Evolutionary conservation across 2,888 invertebrate species (phyloP).

Genomic region (Meloe dianella): DNA sequence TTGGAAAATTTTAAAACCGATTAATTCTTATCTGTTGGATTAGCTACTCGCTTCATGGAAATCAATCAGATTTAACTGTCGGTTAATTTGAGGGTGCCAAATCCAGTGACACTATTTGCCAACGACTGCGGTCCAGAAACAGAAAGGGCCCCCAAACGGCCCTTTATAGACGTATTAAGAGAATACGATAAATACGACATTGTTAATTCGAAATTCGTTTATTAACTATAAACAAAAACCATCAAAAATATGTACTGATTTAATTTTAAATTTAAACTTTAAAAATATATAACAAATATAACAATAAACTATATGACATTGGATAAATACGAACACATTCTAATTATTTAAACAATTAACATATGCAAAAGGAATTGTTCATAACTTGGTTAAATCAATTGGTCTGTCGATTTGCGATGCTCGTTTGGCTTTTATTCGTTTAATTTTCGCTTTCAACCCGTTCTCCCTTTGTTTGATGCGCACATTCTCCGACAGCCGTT

Average conservation of each 20-base stretch:
- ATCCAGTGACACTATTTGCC: no score
- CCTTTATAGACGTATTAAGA: no score
- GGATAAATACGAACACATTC: background rate
- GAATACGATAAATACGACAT: background rate
- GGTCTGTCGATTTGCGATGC: conserved; percentile 34
- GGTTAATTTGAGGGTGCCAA: no score
- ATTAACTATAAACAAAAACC: background rate
- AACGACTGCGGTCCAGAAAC: no score
- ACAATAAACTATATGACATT: conserved; percentile 7
- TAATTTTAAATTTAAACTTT: background rate
- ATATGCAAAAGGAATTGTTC: background rate
- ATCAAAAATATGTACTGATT: conserved; percentile 6
- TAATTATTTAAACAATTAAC: conserved; percentile 9
- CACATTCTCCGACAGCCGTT: conserved; percentile 61
- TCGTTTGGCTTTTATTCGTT: conserved; percentile 60
- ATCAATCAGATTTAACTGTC: no score
- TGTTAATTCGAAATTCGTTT: background rate
- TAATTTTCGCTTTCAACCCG: conserved; percentile 70
- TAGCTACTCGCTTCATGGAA: no score
- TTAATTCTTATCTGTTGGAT: no score
- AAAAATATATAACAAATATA: background rate
- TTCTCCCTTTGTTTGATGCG: conserved; percentile 69
- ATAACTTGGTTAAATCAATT: conserved; percentile 6
- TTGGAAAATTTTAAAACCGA: no score
- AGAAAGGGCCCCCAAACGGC: no score